Conservation (phyloP, 2,888 invertebrate genomes). For the Tanypteryx hageni region DNA sequence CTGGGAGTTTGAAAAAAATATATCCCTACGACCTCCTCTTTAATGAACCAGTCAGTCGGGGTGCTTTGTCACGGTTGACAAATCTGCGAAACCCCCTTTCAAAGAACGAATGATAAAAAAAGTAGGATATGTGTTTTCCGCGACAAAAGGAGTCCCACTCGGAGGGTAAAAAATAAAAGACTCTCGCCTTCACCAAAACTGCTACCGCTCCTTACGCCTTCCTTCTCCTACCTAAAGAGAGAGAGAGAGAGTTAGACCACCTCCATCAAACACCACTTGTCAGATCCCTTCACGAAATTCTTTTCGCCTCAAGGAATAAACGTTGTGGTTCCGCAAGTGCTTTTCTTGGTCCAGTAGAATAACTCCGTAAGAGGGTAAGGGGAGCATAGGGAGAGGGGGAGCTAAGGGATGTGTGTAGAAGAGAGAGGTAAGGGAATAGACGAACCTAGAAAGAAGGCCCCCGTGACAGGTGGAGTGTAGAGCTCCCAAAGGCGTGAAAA, state of each 20-base stretch:
- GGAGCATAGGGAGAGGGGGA: background rate
- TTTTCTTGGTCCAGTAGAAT: constrained; percentile 28
- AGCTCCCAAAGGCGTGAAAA: constrained; percentile 22
- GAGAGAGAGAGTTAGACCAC: background rate
- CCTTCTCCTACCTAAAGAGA: background rate
- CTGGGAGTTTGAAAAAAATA: background rate
- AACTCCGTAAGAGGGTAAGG: background rate
- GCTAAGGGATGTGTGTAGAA: background rate
- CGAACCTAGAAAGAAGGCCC: background rate
- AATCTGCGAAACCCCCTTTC: constrained; percentile 19
- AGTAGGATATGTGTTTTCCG: background rate
- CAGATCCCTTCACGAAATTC: background rate
- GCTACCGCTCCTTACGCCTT: background rate
- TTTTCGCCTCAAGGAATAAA: constrained; percentile 24
- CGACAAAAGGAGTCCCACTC: background rate
- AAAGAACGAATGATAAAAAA: background rate
- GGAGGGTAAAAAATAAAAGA: too few relatives aligned
- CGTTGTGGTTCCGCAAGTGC: constrained; percentile 49
- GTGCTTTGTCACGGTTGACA: constrained; percentile 5
- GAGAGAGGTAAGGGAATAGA: background rate
- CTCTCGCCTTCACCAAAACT: too few relatives aligned
- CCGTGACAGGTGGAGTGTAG: constrained; percentile 20
- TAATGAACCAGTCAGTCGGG: constrained; percentile 1
- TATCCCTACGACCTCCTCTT: background rate
- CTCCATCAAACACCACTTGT: constrained; percentile 20